Percentiles rank a stretch among this genome's conserved stretches.
Conservation (phyloP, 2,113 vertebrate species). For the Pica pica region DNA sequence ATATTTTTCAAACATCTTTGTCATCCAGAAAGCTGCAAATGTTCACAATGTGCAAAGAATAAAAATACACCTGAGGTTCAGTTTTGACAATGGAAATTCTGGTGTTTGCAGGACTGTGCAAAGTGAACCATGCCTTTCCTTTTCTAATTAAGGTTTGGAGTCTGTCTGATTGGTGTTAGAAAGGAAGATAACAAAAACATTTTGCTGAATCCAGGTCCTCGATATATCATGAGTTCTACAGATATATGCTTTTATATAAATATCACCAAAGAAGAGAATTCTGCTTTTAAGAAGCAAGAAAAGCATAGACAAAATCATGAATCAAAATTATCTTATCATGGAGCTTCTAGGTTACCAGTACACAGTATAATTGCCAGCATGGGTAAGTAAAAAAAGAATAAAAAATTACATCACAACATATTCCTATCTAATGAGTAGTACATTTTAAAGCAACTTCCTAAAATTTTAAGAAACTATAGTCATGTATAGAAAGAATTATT, state of each 20-base stretch:
- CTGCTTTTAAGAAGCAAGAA: conserved; percentile 91
- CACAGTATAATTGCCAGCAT: conserved; percentile 96
- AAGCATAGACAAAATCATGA: conserved; percentile 75
- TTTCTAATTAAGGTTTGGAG: conserved; percentile 85
- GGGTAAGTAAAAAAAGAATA: conserved; percentile 76
- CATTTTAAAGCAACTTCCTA: neutral
- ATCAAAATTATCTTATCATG: conserved; percentile 76
- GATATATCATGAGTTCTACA: conserved; percentile 87
- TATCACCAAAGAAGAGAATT: conserved; percentile 98
- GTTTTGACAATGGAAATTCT: neutral
- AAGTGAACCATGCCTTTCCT: conserved; percentile 52
- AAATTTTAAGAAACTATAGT: neutral
- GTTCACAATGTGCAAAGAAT: neutral
- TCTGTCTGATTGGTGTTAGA: conserved; percentile 93
- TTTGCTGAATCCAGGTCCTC: conserved; percentile 92
- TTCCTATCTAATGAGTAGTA: neutral
- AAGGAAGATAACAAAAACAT: conserved; percentile 95
- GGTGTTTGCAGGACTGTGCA: neutral
- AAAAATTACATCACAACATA: neutral
- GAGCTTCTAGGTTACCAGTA: conserved; percentile 86
- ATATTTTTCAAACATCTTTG: neutral
- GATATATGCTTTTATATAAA: conserved; percentile 96
- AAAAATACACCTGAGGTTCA: neutral
- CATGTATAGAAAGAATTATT: neutral
- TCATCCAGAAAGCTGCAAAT: neutral